These are phyloP conservation scores for Anoplolepis gracilipes DNA, from an alignment of 1,140 invertebrate genomes.

Conservation along the genomic window DNA sequence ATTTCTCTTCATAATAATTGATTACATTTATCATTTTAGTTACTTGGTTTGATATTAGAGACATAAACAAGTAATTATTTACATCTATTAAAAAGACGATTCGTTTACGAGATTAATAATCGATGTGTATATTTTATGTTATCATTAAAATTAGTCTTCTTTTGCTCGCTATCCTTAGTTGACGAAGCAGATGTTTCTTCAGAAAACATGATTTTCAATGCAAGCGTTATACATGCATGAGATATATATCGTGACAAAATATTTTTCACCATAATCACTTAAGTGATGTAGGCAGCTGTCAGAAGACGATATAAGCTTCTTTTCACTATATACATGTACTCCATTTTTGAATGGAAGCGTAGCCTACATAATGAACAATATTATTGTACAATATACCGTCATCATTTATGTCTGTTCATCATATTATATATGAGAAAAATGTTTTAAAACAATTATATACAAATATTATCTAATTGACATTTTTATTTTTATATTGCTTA, in stretches of 20 bases:
- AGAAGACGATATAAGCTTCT: slow-evolving; percentile 44
- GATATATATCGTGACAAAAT: slow-evolving; percentile 52
- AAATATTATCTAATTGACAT: background rate
- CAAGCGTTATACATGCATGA: slow-evolving; percentile 8
- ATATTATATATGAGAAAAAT: background rate
- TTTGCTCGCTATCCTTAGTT: slow-evolving; percentile 2
- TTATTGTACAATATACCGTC: background rate
- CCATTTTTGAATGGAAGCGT: slow-evolving; percentile 9
- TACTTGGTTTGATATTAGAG: background rate
- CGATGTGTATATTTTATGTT: background rate
- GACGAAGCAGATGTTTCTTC: slow-evolving; percentile 17
- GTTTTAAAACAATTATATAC: background rate
- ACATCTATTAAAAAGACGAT: background rate
- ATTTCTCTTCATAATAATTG: background rate
- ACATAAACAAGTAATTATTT: background rate
- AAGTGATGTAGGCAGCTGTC: slow-evolving; percentile 37
- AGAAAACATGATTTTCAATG: slow-evolving; percentile 35
- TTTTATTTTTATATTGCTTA: background rate
- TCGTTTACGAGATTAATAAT: background rate
- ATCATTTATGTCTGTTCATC: background rate
- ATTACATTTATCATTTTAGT: background rate
- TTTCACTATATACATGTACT: slow-evolving; percentile 6
- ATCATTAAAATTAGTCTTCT: slow-evolving; percentile 7
- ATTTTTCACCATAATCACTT: slow-evolving; percentile 53
- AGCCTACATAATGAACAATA: slow-evolving; percentile 1